Base-by-base conservation (phyloP, 2,888 invertebrate species). In the Dermolepida albohirtum region DNA sequence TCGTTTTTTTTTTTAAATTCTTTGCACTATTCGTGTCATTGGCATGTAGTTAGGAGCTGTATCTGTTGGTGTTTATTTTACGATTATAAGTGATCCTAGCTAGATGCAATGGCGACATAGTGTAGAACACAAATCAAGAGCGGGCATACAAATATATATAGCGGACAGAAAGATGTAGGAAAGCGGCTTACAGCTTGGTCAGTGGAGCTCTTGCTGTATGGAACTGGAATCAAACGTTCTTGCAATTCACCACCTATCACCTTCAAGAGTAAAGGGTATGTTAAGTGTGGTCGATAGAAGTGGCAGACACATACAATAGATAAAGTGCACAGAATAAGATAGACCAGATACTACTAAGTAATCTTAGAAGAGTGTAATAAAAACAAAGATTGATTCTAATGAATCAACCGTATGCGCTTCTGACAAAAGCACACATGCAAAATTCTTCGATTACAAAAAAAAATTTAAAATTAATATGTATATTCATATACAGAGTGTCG, bases 161-260 rank as follows among this genome's bases (percentile, higher is more conserved):
- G 83, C 83, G 82, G 82, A 84, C 83, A 84, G 84, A 83, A 83
- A 84, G 84, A 83, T 84, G 83, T 84, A 84, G 84, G 85, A 87
- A 88, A 89, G 89, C 88, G 87, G 92, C 97, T 97, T 97, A 97
- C 97, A 95, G 97, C 97, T 94, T 97, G 97, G 91, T 97, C 97
- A 89, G 97, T 97, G 88, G 96, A 96, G 88, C 95, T 96, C 94
- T 97, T 97, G 96, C 97, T 97, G 94, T 97, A 97, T 88, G 97
- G 97, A 88, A 97, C 97, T 88, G 97, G 96, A 88, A 97, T 97
- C 93, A 97, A 95, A 89, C 97, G 95, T 90, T 97, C 97, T 92
- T 97, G 96, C 90, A 96, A 96, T 91, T 97, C 96, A 89, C 97
- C 97, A 93, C 97, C 97, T 94, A 97, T 97, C 92, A 97, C 97